Evolutionary conservation across 2,113 vertebrate species (phyloP).

Genomic region (Peromyscus polionotus): DNA sequence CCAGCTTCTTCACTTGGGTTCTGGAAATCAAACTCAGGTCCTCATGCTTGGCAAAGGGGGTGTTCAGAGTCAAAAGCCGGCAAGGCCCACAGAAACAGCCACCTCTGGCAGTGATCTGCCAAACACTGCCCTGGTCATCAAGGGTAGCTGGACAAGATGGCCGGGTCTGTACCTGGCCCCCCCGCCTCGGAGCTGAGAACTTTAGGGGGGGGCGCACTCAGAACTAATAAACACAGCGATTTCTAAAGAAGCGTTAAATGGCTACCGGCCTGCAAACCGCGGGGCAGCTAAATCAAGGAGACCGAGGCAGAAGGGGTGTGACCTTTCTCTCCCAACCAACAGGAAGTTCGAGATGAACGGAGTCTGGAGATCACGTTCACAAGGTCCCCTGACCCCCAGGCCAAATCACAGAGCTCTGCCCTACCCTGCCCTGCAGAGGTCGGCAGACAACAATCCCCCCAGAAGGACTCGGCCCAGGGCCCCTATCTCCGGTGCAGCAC

Average conservation of each 20-base stretch:
- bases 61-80: not conserved
- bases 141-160: not conserved
- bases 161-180: not conserved
- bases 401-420: not conserved
- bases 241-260: not conserved
- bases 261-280: not conserved
- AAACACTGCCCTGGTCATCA: not conserved
- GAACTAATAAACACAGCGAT: not conserved
- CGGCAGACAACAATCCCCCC: not conserved
- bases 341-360: not conserved
- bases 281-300: not conserved
- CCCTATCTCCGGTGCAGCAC: accelerated
- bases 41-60: not conserved
- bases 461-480: not conserved
- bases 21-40: not conserved
- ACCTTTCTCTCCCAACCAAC: not conserved
- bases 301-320: not conserved
- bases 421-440: not conserved
- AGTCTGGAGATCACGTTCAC: not conserved
- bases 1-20: not conserved
- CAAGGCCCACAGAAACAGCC: too few relatives aligned
- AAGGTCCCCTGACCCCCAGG: not conserved
- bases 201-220: too few relatives aligned
- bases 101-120: not conserved
- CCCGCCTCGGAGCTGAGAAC: not conserved